Percentiles rank a stretch among this genome's conserved stretches.
Evolutionary conservation across 2,888 invertebrate species (phyloP).

Genomic region (Cantharis rustica): DNA sequence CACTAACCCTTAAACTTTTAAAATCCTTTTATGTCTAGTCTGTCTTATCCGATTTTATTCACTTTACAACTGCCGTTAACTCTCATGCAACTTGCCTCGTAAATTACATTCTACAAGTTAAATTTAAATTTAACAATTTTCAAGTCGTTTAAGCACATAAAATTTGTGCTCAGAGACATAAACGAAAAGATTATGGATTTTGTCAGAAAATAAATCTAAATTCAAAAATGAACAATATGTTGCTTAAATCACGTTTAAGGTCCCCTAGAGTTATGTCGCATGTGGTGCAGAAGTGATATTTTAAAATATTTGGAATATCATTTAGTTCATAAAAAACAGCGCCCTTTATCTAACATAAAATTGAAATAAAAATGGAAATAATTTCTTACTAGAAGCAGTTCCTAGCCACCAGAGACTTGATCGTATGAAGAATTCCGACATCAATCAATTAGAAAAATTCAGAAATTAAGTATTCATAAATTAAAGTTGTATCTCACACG

Average conservation of each 20-base stretch:
- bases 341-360: background rate
- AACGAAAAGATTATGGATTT: background rate
- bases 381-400: background rate
- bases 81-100: conserved; percentile 23
- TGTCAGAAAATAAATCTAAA: background rate
- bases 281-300: background rate
- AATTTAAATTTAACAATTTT: conserved; percentile 26
- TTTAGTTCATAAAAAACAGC: background rate
- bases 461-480: too few relatives aligned
- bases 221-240: background rate
- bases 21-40: conserved; percentile 11
- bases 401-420: background rate
- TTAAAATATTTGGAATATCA: background rate
- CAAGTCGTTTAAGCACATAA: conserved; percentile 16
- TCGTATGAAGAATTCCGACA: too few relatives aligned
- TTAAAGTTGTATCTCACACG: background rate
- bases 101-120: conserved; percentile 26
- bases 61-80: conserved; percentile 25
- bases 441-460: too few relatives aligned
- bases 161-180: conserved; percentile 6
- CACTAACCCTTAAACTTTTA: conserved; percentile 19
- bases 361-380: background rate
- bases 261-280: background rate
- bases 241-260: background rate
- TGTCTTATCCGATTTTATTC: conserved; percentile 20